Base-by-base conservation (phyloP, 1,140 invertebrate species). In the Aphelinus atriplicis region DNA sequence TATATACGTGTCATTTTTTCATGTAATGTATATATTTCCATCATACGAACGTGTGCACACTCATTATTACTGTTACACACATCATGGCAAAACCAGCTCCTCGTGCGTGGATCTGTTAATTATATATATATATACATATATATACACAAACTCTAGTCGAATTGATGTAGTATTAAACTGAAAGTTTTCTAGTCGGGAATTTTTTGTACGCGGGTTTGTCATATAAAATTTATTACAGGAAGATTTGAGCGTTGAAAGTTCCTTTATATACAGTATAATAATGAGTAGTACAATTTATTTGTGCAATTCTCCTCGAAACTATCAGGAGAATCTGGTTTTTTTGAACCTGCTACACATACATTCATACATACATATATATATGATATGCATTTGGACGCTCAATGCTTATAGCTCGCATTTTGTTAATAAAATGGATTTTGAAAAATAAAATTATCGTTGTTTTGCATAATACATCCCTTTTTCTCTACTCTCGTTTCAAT, bases 391-490 rank as follows among this genome's bases (percentile, higher is more conserved):
- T 61, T 26, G 42, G 43, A 47, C 60, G 73, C 67, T 75, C 73
- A 26, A 68, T 62, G 73, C 73, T 76, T 76, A 71, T 71, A 71
- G 68, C 56, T 76, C 45, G 74, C 68, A 76, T 3, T 76, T 76
- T 76, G 74, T 76, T 76, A 76, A 76, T 76, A 76, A 76, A 76
- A 76, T 51, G 62, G 5, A 71, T 71, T 76, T 64, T 9, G 50
- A 66, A 66, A 66, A 66, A 73, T 64, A 62, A 70, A 64, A 64
- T 65, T 70, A 70, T 48, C 51, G 73, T 72, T 77, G 71, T 77
- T 77, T 74, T 70, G 66, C 67, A 62, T 71, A 66, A 63, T n/a
- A 67, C 3, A 57, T 10, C 72, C 70, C 62, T 56, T 77, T 75
- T 70, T 53, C 71, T 73, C 63, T 47, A 67, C 72, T 74, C 48